Base-by-base conservation (phyloP, 2,797 vertebrate genomes). In the Diglossa cyanea region DNA sequence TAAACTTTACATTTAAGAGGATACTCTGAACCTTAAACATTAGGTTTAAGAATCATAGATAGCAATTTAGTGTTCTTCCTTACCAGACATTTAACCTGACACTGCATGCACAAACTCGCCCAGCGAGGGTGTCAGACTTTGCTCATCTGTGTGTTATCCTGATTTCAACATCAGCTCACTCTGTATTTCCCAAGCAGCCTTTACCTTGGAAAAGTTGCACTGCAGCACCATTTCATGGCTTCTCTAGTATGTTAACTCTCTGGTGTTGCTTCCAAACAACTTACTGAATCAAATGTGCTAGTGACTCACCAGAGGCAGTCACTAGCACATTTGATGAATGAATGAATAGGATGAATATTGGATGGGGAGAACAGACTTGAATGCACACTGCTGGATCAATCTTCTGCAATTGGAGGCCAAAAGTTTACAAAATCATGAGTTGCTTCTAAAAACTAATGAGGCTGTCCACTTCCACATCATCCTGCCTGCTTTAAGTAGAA, bases 81-180 rank as follows among this genome's bases (percentile, higher is more conserved):
- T 50, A 54, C 10, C 39, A 78, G 68, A 24, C 65, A 33, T 67
- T 67, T 86, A 80, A 72, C 16, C 24, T 79, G 35, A 79, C 37
- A 35, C 11, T 44, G 35, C 42, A 79, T 8, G 28, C 25, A 77
- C 35, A 89, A 58, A 80, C n/a, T 86, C 65, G 40, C 39, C 28
- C 37, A 65, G 57, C 1, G 10, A 82, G 60, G 60, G 42, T 91
- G 81, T 62, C 93, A 95, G 95, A 95, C 95, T 96, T 93, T 92
- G 94, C 18, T 95, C 68, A 42, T 68, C 63, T 21, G 5, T 86
- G 17, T 48, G 37, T 71, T 77, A 85, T 13, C 78, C 72, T 72
- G 89, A 95, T 94, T 96, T 80, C 95, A 93, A 91, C 88, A 96
- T 87, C 65, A 70, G 50, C 23, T 72, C 81, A 51, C 26, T 61